A percentile compares a stretch with the other conserved stretches of the same genome.
Evolutionary conservation across 2,888 invertebrate genomes (phyloP).

Genomic region (Osmoderma eremita): DNA sequence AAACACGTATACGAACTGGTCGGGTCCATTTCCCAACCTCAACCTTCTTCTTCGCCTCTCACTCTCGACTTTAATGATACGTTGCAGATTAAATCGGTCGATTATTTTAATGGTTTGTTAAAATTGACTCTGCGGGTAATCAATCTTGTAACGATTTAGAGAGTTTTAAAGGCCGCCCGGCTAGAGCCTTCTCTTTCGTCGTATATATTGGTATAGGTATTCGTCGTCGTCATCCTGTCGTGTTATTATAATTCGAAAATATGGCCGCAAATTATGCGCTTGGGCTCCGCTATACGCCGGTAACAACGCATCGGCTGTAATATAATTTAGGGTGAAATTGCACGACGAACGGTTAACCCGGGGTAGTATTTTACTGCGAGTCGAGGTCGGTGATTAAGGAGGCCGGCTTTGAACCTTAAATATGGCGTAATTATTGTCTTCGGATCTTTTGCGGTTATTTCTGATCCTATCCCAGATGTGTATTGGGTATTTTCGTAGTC

Average conservation of each 20-base stretch:
- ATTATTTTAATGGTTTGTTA: conserved; percentile 45
- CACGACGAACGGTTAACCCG: conserved; percentile 29
- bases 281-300: background rate
- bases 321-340: conserved; percentile 43
- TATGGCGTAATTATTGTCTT: conserved; percentile 27
- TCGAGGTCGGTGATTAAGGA: conserved; percentile 36
- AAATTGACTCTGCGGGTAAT: conserved; percentile 40
- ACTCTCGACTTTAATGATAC: conserved; percentile 32
- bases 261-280: conserved; percentile 41
- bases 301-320: conserved; percentile 24
- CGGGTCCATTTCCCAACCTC: background rate
- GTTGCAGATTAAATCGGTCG: conserved; percentile 43
- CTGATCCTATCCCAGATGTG: conserved; percentile 15
- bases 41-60: background rate
- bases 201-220: too few species aligned
- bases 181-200: too few species aligned
- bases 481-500: background rate
- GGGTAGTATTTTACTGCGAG: conserved; percentile 26
- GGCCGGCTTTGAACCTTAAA: conserved; percentile 37
- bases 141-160: conserved; percentile 43
- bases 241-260: conserved; percentile 44
- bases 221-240: conserved; percentile 28
- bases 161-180: conserved; percentile 24
- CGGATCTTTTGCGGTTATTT: conserved; percentile 27
- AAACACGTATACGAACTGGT: conserved; percentile 7